Base-by-base conservation (phyloP, 2,888 invertebrate genomes). In the Hybos culiciformis region DNA sequence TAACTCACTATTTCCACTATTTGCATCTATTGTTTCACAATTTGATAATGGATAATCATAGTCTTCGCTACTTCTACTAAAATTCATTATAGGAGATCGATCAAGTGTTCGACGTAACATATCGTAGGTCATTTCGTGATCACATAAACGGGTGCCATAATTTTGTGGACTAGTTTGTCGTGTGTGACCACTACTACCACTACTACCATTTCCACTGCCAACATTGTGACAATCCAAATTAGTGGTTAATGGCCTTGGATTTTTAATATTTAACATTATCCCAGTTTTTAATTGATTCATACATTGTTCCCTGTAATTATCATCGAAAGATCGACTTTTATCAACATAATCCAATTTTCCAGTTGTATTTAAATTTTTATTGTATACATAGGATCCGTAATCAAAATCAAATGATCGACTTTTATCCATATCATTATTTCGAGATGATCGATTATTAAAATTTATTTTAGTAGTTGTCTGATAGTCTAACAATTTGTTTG, bases 381-480 rank as follows among this genome's bases (percentile, higher is more conserved):
- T 44, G 12, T 29, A n/a, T 4, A 32, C 36, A 45, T 12, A 31
- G 17, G 17, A 12, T 47, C 53, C 58, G 48, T 62, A 66, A 44
- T 66, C 66, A 19, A 65, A 61, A 50, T 66, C 65, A 44, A 66
- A 64, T 32, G 66, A 66, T 42, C 62, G 62, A 42, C 65, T 62
- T 47, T 64, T 65, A 44, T 65, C 64, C 37, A 59, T 56, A 4
- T 65, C 64, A 34, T 37, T 43, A 20, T 34, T 21, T 46, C 48
- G 45, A 33, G 20, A n/a, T 37, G 39, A 42, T 34, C 48, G 46
- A 38, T 49, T 46, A 26, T 42, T 51, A 38, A 48, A 17, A 21
- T 7, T 21, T 32, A 32, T 33, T 41, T 42, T 46, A 41, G 40
- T 50, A 4, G 48, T 52, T 60, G 48, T 5, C 53, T 50, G 18